Evolutionary conservation across 2,113 vertebrate species (phyloP).

Genomic region (Dipodomys spectabilis): DNA sequence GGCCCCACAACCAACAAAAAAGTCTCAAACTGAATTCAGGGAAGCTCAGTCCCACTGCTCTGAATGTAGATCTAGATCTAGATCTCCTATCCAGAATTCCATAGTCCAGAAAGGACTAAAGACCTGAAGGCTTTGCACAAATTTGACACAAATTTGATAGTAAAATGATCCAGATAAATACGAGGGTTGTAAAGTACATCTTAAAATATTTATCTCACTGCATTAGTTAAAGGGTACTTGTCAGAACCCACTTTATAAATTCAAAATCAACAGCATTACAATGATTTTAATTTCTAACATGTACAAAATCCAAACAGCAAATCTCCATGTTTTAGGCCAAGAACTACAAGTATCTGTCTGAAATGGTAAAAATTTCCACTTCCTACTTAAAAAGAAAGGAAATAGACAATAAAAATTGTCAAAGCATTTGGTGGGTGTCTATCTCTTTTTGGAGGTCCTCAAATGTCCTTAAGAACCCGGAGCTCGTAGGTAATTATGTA

Average conservation of each 20-base stretch:
- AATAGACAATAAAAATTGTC: not conserved
- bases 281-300: conserved; percentile 14
- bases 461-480: not conserved
- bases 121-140: not conserved
- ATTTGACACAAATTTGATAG: not conserved
- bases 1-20: too few species aligned
- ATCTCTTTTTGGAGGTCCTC: not conserved
- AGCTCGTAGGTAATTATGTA: not conserved
- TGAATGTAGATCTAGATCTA: not conserved
- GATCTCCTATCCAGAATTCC: not conserved
- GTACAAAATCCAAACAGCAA: not conserved
- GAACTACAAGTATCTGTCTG: not conserved
- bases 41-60: too few species aligned
- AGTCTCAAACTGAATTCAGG: too few species aligned
- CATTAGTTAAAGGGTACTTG: not conserved
- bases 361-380: not conserved
- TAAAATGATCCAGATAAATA: not conserved
- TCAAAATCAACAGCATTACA: not conserved
- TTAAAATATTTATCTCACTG: not conserved
- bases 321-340: not conserved
- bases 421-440: too few species aligned
- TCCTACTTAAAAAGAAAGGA: not conserved
- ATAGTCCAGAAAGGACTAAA: not conserved
- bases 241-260: not conserved
- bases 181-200: not conserved